Conservation (phyloP, 1,140 invertebrate genomes). For the Drosophila sproati region DNA sequence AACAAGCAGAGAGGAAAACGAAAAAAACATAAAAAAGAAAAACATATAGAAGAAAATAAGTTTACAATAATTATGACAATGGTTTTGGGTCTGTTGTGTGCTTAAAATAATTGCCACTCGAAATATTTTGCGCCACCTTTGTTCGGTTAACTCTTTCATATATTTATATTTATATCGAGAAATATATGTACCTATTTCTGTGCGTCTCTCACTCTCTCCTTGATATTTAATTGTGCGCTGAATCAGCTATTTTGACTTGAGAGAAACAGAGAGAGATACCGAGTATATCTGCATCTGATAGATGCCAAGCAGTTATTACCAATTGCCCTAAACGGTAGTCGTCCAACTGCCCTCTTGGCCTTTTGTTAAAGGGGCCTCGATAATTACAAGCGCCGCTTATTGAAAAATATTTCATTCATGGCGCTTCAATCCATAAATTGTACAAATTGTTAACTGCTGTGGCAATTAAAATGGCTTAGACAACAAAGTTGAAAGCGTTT, state of each 20-base stretch:
- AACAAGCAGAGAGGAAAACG: slow-evolving; percentile 12
- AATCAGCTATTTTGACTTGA: slow-evolving; percentile 72
- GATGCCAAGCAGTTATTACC: slow-evolving; percentile 57
- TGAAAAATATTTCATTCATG: slow-evolving; percentile 67
- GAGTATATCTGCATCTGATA: slow-evolving; percentile 53
- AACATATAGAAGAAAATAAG: slow-evolving; percentile 25
- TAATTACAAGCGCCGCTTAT: slow-evolving; percentile 81
- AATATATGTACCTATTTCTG: too few species aligned
- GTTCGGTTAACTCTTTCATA: slow-evolving; percentile 72
- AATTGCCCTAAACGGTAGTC: slow-evolving; percentile 82
- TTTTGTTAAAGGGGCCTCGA: slow-evolving; percentile 53
- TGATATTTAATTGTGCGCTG: slow-evolving; percentile 69
- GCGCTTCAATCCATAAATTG: slow-evolving; percentile 40
- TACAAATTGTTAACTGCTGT: slow-evolving; percentile 26
- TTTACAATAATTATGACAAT: slow-evolving; percentile 59
- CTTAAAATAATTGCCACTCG: slow-evolving; percentile 82
- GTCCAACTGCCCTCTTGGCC: slow-evolving; percentile 60
- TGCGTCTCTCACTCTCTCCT: slow-evolving; percentile 14
- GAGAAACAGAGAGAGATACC: slow-evolving; percentile 19
- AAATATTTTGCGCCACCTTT: slow-evolving; percentile 74
- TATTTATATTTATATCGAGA: slow-evolving; percentile 12
- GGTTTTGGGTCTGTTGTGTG: slow-evolving; percentile 53
- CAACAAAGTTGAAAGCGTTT: slow-evolving; percentile 52
- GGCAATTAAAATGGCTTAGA: slow-evolving; percentile 76
- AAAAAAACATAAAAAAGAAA: slow-evolving; percentile 4